These are phyloP conservation scores for Neolamprologus brichardi DNA, from an alignment of 2,113 vertebrate species.

Conservation along the genomic window DNA sequence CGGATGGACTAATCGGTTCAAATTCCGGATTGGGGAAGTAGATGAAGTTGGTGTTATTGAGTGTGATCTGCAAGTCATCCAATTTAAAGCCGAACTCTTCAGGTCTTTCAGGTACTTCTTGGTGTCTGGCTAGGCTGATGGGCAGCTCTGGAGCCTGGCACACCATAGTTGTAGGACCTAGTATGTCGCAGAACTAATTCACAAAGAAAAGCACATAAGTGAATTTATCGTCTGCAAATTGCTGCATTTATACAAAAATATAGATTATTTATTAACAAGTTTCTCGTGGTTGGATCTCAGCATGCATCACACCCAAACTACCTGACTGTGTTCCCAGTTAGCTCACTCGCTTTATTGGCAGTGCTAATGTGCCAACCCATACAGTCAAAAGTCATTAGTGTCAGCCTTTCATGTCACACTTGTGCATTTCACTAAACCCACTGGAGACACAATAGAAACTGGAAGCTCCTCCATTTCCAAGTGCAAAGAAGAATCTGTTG, in stretches of 20 bases:
- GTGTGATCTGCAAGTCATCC: constrained; percentile 88
- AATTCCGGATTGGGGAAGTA: constrained; percentile 96
- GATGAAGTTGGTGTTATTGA: constrained; percentile 92
- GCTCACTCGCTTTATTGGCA: not conserved
- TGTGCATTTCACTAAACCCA: constrained; percentile 1
- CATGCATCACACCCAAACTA: not conserved
- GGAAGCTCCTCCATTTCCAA: not conserved
- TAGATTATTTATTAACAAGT: not conserved
- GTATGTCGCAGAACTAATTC: constrained; percentile 81
- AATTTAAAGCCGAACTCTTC: constrained; percentile 96
- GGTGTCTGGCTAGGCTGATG: constrained; percentile 75
- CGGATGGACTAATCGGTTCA: constrained; percentile 84
- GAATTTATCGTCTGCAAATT: not conserved
- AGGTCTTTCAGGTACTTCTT: constrained; percentile 80
- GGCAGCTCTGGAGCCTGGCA: constrained; percentile 89
- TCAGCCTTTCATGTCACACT: not conserved
- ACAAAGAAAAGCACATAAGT: not conserved
- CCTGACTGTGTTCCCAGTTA: not conserved
- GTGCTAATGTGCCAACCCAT: not conserved
- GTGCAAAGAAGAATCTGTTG: not conserved
- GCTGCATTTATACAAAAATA: not conserved
- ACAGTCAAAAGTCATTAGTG: not conserved
- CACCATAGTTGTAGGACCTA: constrained; percentile 86
- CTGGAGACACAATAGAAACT: constrained; percentile 4
- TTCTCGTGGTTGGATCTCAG: not conserved